Conservation (phyloP, 37 sponge, comb jelly and placozoan genomes). For the Beroe forskalii region DNA sequence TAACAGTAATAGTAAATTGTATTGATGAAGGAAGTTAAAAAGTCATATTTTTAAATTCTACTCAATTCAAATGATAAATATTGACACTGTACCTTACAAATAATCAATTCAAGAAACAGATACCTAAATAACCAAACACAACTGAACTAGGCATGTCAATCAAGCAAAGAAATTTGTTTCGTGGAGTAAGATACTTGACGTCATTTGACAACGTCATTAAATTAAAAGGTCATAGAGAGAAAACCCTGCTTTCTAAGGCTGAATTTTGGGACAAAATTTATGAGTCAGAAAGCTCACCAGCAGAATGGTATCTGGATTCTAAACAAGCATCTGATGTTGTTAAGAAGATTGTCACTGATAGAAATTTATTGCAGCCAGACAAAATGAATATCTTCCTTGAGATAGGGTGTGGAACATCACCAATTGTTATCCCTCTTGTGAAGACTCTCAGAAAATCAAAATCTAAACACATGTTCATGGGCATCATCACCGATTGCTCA, state of each 20-base stretch:
- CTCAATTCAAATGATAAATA: too few relatives aligned
- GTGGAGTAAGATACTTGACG: too few relatives aligned
- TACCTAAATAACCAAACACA: too few relatives aligned
- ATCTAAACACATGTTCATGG: background rate
- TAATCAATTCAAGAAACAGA: too few relatives aligned
- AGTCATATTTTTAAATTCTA: too few relatives aligned
- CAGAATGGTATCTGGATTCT: constrained; percentile 9
- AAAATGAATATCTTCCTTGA: constrained; percentile 20
- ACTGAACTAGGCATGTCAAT: too few relatives aligned
- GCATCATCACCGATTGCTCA: background rate
- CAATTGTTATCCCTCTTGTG: background rate
- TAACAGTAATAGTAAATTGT: too few relatives aligned
- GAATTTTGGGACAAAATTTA: background rate
- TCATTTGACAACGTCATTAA: background rate
- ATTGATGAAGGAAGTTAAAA: too few relatives aligned
- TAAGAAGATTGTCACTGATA: background rate
- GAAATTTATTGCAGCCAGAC: background rate
- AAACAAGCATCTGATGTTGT: background rate
- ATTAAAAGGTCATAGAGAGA: background rate
- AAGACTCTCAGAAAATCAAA: background rate
- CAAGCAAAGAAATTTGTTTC: too few relatives aligned
- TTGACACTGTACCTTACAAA: too few relatives aligned
- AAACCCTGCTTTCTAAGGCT: background rate
- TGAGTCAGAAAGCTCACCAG: background rate
- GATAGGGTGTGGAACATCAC: constrained; percentile 6